Percentiles rank a stretch among this genome's conserved stretches.
These are phyloP conservation scores for Drosophila greeni DNA, from an alignment of 2,888 invertebrate genomes.

Conservation along the genomic window DNA sequence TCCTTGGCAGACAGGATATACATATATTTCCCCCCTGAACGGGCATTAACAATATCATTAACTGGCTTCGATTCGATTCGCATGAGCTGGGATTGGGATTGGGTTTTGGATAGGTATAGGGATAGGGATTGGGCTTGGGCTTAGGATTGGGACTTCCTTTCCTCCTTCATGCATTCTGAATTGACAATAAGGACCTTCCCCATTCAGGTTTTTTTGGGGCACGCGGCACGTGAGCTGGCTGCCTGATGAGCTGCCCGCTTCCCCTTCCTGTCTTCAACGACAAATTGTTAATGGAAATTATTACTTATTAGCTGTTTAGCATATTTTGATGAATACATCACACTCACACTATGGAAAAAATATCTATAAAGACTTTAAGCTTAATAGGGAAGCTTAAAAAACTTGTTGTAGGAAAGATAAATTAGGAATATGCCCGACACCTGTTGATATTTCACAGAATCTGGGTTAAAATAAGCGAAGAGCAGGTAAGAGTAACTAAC, in stretches of 20 bases:
- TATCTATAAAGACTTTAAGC: background rate
- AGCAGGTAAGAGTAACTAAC: background rate
- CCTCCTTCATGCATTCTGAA: conserved; percentile 3
- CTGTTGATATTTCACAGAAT: background rate
- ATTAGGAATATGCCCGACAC: background rate
- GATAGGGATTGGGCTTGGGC: background rate
- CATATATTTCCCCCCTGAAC: conserved; percentile 3
- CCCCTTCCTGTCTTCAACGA: conserved; percentile 6
- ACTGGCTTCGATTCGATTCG: conserved; percentile 7
- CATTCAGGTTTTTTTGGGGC: background rate
- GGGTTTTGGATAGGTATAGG: background rate
- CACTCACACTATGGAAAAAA: background rate
- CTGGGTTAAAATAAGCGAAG: too few species aligned
- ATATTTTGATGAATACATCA: conserved; percentile 35
- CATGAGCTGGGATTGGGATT: background rate
- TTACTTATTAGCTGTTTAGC: conserved; percentile 57
- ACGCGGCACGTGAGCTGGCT: conserved; percentile 39
- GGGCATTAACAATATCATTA: conserved; percentile 37
- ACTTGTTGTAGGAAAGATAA: background rate
- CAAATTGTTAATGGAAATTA: conserved; percentile 60
- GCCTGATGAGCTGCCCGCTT: conserved; percentile 13
- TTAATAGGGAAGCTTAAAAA: background rate
- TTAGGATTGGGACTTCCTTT: background rate
- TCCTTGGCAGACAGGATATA: conserved; percentile 4
- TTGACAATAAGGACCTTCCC: conserved; percentile 30